Evolutionary conservation across 2,797 vertebrate genomes (phyloP), one percentile per base, ranked within the genome.

Genomic region (Pempheris klunzingeri): DNA sequence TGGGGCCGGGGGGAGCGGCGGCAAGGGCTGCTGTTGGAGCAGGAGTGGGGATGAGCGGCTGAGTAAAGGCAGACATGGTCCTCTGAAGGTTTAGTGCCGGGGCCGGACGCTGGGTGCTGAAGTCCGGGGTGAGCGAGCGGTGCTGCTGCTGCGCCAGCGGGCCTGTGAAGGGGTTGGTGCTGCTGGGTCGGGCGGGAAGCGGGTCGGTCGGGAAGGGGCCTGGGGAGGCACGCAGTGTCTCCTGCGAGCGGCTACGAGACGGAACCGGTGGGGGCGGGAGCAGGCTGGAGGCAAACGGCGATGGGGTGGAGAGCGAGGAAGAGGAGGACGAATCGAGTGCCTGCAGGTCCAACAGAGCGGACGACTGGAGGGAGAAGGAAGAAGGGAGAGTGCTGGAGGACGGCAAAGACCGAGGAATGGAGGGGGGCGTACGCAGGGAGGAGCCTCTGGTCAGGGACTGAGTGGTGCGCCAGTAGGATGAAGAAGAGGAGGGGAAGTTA

Each of bases 111-210:
- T 92, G 93, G 49, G 53, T 3, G 74, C 90, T 90, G 30, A 94
- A 88, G 75, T 95, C 95, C 0, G 85, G 94, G 0, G 72, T 93
- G 63, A 94, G 85, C 0, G 70, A 77, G 87, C 95, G 95, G 13
- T 87, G 95, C 1, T 95, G 96, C 62, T 85, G 84, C 68, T 88
- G 71, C 2, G 39, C 71, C 80, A 90, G 62, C 12, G 90, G 76
- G 67, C 95, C 94, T 0, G 92, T 90, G 90, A 97, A 97, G 53
- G 90, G 85, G 93, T 97, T 97, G 80, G 96, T 94, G 91, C 93
- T 93, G 86, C 26, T 93, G 43, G 94, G 93, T 49, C 93, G 90
- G 11, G 86, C 94, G 53, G 41, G 93, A 60, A 92, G 96, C 81
- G 84, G 82, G 36, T 95, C 94, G 0, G 62, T 52, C 22, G 82